Evolutionary conservation across 2,113 vertebrate genomes (phyloP).

Genomic region (Anhinga anhinga): DNA sequence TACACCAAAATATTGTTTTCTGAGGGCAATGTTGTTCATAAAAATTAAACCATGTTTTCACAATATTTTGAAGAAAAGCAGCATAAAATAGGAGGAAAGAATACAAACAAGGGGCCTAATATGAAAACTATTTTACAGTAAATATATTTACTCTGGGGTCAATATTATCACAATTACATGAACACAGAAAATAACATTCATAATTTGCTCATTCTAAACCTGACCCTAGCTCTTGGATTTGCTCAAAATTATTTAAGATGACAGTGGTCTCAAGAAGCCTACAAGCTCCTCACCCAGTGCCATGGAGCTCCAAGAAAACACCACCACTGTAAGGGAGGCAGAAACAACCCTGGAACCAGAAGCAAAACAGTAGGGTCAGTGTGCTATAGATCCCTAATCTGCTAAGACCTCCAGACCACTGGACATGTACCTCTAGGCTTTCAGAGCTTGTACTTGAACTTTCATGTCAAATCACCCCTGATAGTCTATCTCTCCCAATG

Average conservation of each 20-base stretch:
- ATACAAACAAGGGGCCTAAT: neutral
- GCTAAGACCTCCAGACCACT: neutral
- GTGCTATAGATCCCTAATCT: neutral
- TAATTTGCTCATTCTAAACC: neutral
- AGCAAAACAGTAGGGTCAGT: neutral
- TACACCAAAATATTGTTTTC: neutral
- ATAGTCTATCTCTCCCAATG: neutral
- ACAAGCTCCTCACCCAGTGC: neutral
- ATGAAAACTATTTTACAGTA: neutral
- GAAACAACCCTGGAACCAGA: neutral
- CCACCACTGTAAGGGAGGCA: accelerated
- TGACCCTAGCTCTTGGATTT: neutral
- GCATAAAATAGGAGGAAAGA: neutral
- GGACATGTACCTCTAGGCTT: accelerated
- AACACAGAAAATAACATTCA: neutral
- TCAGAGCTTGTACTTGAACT: neutral
- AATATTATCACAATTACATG: neutral
- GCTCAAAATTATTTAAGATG: neutral
- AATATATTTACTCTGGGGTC: neutral
- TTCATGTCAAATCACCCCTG: neutral
- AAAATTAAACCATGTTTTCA: neutral
- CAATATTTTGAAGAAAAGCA: neutral
- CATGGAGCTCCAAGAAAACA: neutral
- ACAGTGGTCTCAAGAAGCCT: neutral
- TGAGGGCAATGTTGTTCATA: neutral